A percentile compares a stretch with the other conserved stretches of the same genome.
These are phyloP conservation scores for Anhinga rufa DNA, from an alignment of 2,113 vertebrate species.

Conservation along the genomic window DNA sequence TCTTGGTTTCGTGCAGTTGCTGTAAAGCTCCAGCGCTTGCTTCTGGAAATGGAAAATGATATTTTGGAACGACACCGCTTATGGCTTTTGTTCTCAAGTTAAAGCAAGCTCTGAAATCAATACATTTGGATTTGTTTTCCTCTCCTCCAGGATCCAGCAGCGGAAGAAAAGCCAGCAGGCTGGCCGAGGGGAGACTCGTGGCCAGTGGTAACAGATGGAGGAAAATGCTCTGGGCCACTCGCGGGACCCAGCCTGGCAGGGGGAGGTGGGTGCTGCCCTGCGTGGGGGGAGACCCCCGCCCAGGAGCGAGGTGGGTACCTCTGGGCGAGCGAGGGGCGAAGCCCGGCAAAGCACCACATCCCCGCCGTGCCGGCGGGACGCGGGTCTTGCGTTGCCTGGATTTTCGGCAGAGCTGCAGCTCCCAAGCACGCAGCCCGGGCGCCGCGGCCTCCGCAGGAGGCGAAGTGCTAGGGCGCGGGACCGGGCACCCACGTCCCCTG, in stretches of 20 bases:
- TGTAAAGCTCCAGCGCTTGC: background rate
- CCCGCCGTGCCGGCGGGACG: background rate
- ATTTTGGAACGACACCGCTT: background rate
- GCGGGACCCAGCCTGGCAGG: background rate
- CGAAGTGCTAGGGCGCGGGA: background rate
- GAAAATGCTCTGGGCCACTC: background rate
- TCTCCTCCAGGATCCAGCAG: background rate
- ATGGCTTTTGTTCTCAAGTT: background rate
- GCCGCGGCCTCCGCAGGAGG: background rate
- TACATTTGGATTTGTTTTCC: background rate
- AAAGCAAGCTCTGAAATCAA: background rate
- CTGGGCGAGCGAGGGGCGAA: background rate
- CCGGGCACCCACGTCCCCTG: too few species aligned
- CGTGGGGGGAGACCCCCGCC: accelerated
- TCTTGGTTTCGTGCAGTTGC: background rate
- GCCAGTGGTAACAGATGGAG: background rate
- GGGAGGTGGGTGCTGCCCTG: background rate
- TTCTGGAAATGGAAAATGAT: background rate
- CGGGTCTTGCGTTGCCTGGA: accelerated
- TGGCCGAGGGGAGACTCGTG: background rate
- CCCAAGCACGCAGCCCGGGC: background rate
- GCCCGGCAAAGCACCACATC: accelerated
- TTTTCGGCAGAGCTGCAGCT: background rate
- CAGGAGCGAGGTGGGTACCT: background rate
- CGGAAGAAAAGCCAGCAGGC: background rate